Evolutionary conservation across 2,888 invertebrate species (phyloP), one percentile per base, ranked within the genome.

Genomic region (Ormyrus labotus): DNA sequence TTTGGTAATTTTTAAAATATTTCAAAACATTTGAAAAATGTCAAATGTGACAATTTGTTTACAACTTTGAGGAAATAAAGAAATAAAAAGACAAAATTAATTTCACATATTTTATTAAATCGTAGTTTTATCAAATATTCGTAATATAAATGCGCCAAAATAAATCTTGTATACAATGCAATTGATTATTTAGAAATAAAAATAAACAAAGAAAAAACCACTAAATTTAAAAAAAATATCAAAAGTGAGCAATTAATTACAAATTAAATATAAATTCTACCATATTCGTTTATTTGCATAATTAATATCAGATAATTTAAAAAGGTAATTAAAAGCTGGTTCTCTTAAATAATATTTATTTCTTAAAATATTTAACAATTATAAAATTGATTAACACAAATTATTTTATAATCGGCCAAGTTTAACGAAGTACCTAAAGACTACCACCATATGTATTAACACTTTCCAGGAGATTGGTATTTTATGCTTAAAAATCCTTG

Each of bases 351-450:
- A 78, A 72, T 73, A 74, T 79, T 79, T 79, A 79, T 79, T 79
- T 79, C 64, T 80, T 75, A 70, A 80, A 80, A 65, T 64, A 75
- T 80, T 70, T 75, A 80, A 80, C 80, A 80, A 70, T 75, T 70
- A 75, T 78, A 72, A 78, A 72, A 67, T 67, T 67, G 61, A 67
- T 75, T 75, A 80, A 74, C 64, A 73, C 72, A 78, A 72, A 67
- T 72, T 71, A 65, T 65, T 64, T 72, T 51, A 67, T 74, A 74
- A 74, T 80, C 64, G 70, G 64, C 61, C 72, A 69, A 73, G 68
- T 68, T 65, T 79, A 79, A 79, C 73, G 73, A 78, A 79, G 10
- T 79, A 58, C 45, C 53, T 72, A 63, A 69, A 69, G 47, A 77
- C 76, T 77, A 77, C 61, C 76, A 77, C 69, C 76, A 77, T 19